Conservation (phyloP, 2,113 vertebrate genomes). For the Oncorhynchus masou region DNA sequence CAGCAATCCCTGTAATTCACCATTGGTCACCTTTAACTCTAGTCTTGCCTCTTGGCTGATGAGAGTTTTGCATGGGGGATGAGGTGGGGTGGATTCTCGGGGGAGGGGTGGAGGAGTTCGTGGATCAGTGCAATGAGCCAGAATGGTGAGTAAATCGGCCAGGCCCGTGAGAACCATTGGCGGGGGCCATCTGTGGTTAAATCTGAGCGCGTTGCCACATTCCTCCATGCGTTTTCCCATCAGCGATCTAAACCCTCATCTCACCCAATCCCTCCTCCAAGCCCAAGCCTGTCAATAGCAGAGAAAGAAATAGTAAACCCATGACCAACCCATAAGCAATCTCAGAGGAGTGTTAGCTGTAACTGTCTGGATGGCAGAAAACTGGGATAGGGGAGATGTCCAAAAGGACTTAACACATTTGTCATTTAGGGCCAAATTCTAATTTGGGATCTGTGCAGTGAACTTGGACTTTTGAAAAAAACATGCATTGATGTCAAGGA, state of each 20-base stretch:
- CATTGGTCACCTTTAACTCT: conserved; percentile 11
- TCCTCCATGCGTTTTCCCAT: conserved; percentile 73
- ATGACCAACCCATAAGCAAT: conserved; percentile 41
- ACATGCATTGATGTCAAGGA: too few relatives aligned
- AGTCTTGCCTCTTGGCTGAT: not conserved
- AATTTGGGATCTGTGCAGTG: too few relatives aligned
- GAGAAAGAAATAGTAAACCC: conserved; percentile 15
- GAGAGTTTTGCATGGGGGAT: conserved; percentile 31
- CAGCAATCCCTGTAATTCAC: conserved; percentile 43
- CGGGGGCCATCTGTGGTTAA: conserved; percentile 66
- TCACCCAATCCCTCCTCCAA: conserved; percentile 21
- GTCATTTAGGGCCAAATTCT: too few relatives aligned
- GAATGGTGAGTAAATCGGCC: conserved; percentile 72
- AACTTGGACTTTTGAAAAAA: too few relatives aligned
- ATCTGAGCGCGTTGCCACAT: conserved; percentile 70
- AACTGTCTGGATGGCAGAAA: not conserved
- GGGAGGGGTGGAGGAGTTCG: conserved; percentile 41
- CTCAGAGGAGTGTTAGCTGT: conserved; percentile 16
- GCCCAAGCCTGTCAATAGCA: conserved; percentile 53
- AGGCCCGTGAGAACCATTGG: conserved; percentile 78
- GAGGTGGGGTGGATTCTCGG: not conserved
- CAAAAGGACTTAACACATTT: too few relatives aligned
- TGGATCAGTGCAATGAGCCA: conserved; percentile 44
- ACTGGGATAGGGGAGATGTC: conserved; percentile 10
- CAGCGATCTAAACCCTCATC: conserved; percentile 38